Evolutionary conservation across 92 coral and sea anemone species (phyloP), one percentile per base, ranked within the genome.

Genomic region (Diadumene lineata): DNA sequence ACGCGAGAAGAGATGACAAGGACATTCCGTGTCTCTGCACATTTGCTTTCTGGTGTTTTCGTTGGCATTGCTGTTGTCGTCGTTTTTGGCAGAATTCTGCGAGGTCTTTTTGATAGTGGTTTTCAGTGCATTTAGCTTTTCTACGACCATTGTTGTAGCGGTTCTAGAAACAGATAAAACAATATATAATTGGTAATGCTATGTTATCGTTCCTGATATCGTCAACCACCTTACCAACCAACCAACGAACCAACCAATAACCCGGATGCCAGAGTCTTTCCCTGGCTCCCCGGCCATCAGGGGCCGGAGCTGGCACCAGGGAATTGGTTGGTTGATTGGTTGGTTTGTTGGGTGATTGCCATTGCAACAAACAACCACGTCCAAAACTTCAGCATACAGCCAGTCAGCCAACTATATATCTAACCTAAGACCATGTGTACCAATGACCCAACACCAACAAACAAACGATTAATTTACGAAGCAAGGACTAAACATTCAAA

Each of bases 1-100:
- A 8, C 50, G 48, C 1, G 63, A 11, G 23, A 76, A 55, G 65
- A 48, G 67, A 34, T 76, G 81, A 31, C 81, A 76, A 25, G 73
- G 73, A 63, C 81, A 76, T 10, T 33, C 43, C n/a, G 28, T 23
- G 19, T 76, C 55, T 0, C 66, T 43, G 34, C 81, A 76, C 24
- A 53, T 56, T 1, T 43, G 64, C 66, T 56, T 21, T 23, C 33
- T 56, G 10, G 27, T 31, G 64, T 25, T 22, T 9, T 56, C 77
- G 6, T 56, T 72, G 23, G 21, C 38, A n/a, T 62, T 31, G 34
- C 30, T 53, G 65, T 23, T 22, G 11, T 3, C 31, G 43, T 19
- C 43, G 68, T 62, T 31, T 62, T 26, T n/a, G n/a, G n/a, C n/a
- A n/a, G n/a, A 32, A 30, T 25, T 30, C 65, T 56, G 51, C 17